Base-by-base conservation (phyloP, 35 echinoderm and acorn worm genomes). In the Apostichopus japonicus region DNA sequence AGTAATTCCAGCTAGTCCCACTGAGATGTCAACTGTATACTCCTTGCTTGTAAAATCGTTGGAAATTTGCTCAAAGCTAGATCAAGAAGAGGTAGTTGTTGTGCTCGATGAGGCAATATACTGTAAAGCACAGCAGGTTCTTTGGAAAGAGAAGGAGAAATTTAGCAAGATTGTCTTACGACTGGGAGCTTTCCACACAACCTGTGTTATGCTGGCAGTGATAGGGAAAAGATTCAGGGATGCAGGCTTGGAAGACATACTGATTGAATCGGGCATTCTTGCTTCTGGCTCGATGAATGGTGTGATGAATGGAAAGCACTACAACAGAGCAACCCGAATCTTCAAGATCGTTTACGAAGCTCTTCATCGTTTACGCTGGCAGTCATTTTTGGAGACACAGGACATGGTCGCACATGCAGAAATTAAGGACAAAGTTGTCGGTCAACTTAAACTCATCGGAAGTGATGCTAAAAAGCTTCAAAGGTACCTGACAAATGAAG, bases 201-300 rank as follows among this genome's bases (percentile, higher is more conserved):
- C 79, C 5, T 67, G 4, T 57, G 53, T 80, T 15, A 54, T 90
- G 19, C 52, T 91, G 61, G 78, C 93, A 17, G 62, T 70, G 55
- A 94, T 91, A 58, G 88, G 93, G 21, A 90, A 90, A 25, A 77
- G 93, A 15, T 94, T 94, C 67, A 53, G 17, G 4, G 93, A 94
- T 90, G 93, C 93, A 13, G 93, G 88, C 11, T 17, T 94, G 0
- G 1, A 75, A 24, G 88, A 91, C 65, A 78, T 94, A 24, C 2
- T 80, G 16, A 67, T 90, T n/a, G 93, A 94, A 19, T 79, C 93
- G 86, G n/a, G 55, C 10, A 52, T 94, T 5, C 11, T 94, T 90
- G 76, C 93, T 11, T 1, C 1, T 53, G 93, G 93, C 5, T 90
- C 86, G 11, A 4, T 94, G 17, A 81, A 89, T 19, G 76, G 72